Percentiles rank a stretch among this genome's conserved stretches.
These are phyloP conservation scores for Brachyptera risi DNA, from an alignment of 2,888 invertebrate species.

Conservation along the genomic window DNA sequence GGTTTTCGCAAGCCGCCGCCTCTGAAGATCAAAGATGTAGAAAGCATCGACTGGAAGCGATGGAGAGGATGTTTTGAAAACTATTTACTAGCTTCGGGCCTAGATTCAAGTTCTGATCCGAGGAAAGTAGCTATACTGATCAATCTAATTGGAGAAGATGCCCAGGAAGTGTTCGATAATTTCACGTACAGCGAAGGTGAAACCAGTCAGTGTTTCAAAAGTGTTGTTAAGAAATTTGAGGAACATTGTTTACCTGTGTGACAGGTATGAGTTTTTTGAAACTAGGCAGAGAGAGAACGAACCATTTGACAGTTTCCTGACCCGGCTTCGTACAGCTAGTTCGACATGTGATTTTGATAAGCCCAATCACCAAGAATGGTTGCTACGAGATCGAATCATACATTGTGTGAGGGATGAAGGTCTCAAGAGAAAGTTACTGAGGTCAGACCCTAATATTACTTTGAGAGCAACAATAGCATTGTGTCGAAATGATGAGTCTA, in stretches of 20 bases:
- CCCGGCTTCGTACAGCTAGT: not conserved
- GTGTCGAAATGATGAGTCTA: not conserved
- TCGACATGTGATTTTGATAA: not conserved
- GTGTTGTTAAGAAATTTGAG: not conserved
- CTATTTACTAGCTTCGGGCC: not conserved
- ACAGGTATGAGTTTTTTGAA: not conserved
- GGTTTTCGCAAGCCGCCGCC: not conserved
- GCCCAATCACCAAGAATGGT: not conserved
- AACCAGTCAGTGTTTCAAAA: not conserved
- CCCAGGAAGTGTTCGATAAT: not conserved
- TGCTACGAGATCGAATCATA: not conserved
- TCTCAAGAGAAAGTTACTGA: not conserved
- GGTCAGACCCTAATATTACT: not conserved
- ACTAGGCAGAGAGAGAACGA: not conserved
- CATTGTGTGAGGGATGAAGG: not conserved
- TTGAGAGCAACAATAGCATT: not conserved
- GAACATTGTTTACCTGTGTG: not conserved
- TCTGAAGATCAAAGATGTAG: not conserved
- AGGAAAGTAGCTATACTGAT: not conserved
- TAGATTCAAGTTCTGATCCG: not conserved
- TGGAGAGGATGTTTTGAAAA: not conserved
- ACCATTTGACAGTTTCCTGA: slow-evolving; percentile 5
- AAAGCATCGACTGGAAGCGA: not conserved
- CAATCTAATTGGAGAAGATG: slow-evolving; percentile 3
- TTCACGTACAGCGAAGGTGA: not conserved